Evolutionary conservation across 1,140 invertebrate genomes (phyloP), one percentile per base, ranked within the genome.

Genomic region (Bombus polaris): DNA sequence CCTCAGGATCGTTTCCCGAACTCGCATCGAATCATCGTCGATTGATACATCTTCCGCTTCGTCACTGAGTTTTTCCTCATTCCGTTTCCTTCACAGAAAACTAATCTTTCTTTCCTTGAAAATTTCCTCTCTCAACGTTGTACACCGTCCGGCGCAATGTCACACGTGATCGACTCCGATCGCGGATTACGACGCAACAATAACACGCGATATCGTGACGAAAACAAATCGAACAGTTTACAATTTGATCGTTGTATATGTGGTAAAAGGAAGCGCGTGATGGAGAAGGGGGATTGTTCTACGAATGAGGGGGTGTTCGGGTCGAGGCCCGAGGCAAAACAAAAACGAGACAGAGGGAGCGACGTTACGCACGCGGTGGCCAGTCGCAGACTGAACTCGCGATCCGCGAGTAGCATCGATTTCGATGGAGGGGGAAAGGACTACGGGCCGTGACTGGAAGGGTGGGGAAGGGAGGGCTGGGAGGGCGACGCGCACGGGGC

Each of bases 361-460:
- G 90, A 91, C 57, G 91, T 90, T 83, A 88, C 81, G 85, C 87
- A 85, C 90, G 89, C 91, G 89, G 88, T 88, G 88, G 90, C 91
- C 84, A 91, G 89, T 92, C 90, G 91, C 90, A 91, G 91, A 92
- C 91, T 92, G 91, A 92, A 91, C 89, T 90, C 87, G 86, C 90
- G 89, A 90, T 90, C 89, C 88, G 91, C 88, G 90, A 91, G 90
- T 89, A 88, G 91, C 91, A 92, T 92, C 91, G 91, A 92, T 92
- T 92, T 92, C 91, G 91, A 87, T 90, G 87, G 90, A 81, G 89
- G 89, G 87, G 84, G 87, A 66, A 85, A 83, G 87, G 83, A 87
- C 90, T 86, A 87, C 81, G 79, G 79, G 76, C 81, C 74, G 70
- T 72, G 84, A 74, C 77, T 39, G 79, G 72, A 22, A 62, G 73